Percentiles rank a stretch among this genome's conserved stretches.
Conservation (phyloP, 2,797 vertebrate species). For the Acanthurus lineatus region DNA sequence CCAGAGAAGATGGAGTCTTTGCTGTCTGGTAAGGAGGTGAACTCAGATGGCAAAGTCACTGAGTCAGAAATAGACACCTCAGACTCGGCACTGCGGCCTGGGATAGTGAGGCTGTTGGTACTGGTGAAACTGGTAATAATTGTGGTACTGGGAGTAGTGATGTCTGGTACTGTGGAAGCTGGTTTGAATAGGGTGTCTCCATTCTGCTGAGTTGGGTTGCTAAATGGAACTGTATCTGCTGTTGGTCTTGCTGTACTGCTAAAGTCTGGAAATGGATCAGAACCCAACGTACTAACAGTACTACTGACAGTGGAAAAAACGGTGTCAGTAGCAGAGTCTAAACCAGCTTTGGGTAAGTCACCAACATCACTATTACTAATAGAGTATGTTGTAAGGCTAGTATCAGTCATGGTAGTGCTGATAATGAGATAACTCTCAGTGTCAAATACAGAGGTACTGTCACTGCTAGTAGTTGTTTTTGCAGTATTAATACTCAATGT, state of each 20-base stretch:
- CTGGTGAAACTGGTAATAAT: constrained; percentile 33
- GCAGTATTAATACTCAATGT: constrained; percentile 19
- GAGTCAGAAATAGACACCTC: constrained; percentile 57
- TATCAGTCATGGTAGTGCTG: constrained; percentile 21
- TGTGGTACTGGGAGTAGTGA: constrained; percentile 12
- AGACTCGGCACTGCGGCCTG: constrained; percentile 37
- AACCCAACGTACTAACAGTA: constrained; percentile 10
- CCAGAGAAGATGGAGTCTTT: constrained; percentile 38
- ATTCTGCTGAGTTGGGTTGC: constrained; percentile 24
- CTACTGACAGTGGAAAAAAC: constrained; percentile 20
- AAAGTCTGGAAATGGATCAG: constrained; percentile 23
- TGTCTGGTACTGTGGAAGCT: constrained; percentile 19
- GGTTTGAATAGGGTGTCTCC: constrained; percentile 14
- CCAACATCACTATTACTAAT: constrained; percentile 6
- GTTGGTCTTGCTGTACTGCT: constrained; percentile 21
- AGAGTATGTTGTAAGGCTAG: constrained; percentile 3
- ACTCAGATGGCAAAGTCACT: constrained; percentile 53
- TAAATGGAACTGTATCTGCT: constrained; percentile 1
- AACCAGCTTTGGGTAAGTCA: constrained; percentile 1
- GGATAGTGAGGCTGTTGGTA: neutral
- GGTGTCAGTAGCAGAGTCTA: constrained; percentile 23
- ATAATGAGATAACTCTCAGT: neutral
- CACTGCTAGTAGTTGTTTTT: constrained; percentile 25
- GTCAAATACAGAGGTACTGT: constrained; percentile 5
- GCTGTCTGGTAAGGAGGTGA: constrained; percentile 46